Base-by-base conservation (phyloP, 2,888 invertebrate species). In the Operophtera brumata region DNA sequence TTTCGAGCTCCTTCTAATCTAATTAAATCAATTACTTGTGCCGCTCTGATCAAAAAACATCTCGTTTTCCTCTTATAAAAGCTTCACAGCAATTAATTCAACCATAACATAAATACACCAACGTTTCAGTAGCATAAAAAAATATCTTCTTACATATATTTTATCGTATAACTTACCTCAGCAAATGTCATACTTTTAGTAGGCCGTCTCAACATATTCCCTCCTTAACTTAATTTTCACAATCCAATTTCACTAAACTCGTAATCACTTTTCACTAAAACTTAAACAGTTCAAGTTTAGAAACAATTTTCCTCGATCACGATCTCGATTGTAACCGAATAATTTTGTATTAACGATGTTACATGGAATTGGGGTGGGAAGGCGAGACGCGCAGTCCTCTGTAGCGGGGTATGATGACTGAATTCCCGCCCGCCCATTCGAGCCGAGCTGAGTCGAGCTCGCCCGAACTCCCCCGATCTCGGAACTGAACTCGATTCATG, bases 381-480 rank as follows among this genome's bases (percentile, higher is more conserved):
- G 49, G 57, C 54, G 64, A 63, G 37, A 45, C 57, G 59, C 44
- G 61, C 69, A 67, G 60, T 55, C 71, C 70, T 57, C 70, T 51
- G 60, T 63, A 61, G 73, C 57, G 58, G 66, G 69, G 64, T 73
- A 70, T 66, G 70, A 67, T 76, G 80, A 87, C 87, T 87, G 81
- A 82, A 71, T 78, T 75, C 74, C 80, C 80, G 78, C 84, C 84
- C 86, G 80, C 86, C 79, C 76, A 80, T 73, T 57, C 64, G 47
- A 36, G 59, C 70, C 84, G 82, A 82, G 51, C 47, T 35, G 12
- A 14, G 56, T 71, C 84, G 84, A 84, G 53, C 47, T 32, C 11
- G 20, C 40, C 70, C 84, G 85, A 82, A 54, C 57, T 32, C 34
- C 28, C 25, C 73, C 80, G 78, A 78, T 52, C 45, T 44, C 47